Percentiles rank a stretch among this genome's conserved stretches.
These are phyloP conservation scores for Mythimna albipuncta DNA, from an alignment of 2,888 invertebrate genomes.

Conservation along the genomic window DNA sequence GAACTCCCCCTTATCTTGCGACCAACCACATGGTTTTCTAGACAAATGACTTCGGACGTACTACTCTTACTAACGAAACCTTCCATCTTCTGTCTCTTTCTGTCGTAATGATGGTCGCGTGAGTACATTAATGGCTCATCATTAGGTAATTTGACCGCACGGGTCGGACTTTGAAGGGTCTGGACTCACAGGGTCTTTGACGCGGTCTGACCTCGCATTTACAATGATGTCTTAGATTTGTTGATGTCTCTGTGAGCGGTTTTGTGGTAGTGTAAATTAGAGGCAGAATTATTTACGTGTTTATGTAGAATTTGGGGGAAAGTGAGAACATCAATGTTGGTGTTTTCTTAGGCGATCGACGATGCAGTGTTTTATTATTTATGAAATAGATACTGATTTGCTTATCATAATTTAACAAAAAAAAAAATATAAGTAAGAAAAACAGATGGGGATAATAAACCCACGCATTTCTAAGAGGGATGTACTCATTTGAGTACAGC, in stretches of 20 bases:
- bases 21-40: constrained; percentile 43
- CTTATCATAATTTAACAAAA: too few species aligned
- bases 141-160: constrained; percentile 75
- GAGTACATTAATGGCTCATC: constrained; percentile 68
- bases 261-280: constrained; percentile 52
- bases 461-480: too few species aligned
- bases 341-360: not conserved
- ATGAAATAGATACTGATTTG: too few species aligned
- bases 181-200: constrained; percentile 50
- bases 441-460: too few species aligned
- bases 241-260: constrained; percentile 46
- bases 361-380: too few species aligned
- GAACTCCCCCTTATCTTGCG: constrained; percentile 42
- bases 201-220: constrained; percentile 54
- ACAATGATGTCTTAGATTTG: constrained; percentile 58
- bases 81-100: constrained; percentile 46
- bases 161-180: constrained; percentile 54
- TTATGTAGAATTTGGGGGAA: not conserved
- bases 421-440: too few species aligned
- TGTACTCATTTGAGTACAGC: too few species aligned
- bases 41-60: constrained; percentile 51
- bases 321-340: not conserved
- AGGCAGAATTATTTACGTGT: constrained; percentile 25
- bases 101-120: constrained; percentile 65
- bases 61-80: constrained; percentile 25